phyloP scores from a whole-genome alignment of 1,140 invertebrate genomes.

The Bombus vancouverensis region DNA sequence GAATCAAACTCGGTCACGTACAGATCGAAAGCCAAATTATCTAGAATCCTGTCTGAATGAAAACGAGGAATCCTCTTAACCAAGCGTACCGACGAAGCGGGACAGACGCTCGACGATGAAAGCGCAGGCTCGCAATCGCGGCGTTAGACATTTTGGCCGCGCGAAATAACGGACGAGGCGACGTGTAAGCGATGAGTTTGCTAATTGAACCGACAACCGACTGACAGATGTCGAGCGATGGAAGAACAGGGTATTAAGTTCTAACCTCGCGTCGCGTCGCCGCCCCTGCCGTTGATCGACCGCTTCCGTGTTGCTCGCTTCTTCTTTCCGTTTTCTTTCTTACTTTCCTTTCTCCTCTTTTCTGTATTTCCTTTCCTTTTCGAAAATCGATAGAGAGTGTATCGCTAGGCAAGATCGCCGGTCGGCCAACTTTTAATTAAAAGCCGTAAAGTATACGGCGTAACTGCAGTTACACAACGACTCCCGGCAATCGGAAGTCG shows the following conservation, averaged over 20 bases:
- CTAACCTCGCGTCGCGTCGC: neutral
- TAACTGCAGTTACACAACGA: conserved; percentile 35
- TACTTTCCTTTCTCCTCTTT: too few relatives aligned
- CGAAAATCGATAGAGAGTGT: conserved; percentile 1
- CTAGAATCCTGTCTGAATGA: neutral
- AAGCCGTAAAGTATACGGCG: conserved; percentile 39
- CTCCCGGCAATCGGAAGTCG: conserved; percentile 11
- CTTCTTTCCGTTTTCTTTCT: neutral
- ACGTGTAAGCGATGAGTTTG: conserved; percentile 75
- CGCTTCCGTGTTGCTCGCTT: neutral
- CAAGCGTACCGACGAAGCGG: too few relatives aligned
- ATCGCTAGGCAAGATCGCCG: conserved; percentile 10
- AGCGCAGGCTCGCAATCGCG: neutral
- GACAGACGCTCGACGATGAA: neutral
- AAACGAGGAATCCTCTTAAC: too few relatives aligned
- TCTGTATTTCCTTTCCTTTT: neutral
- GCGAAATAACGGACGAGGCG: conserved; percentile 54
- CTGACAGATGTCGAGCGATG: conserved; percentile 60
- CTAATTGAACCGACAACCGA: conserved; percentile 76
- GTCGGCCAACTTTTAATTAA: conserved; percentile 50
- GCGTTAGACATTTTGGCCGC: conserved; percentile 35
- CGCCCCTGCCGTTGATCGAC: conserved; percentile 17
- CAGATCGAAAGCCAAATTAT: neutral
- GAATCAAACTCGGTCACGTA: too few relatives aligned
- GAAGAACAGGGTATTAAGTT: conserved; percentile 27